Conservation (phyloP, 2,113 vertebrate species). For the Misgurnus mizolepis region DNA sequence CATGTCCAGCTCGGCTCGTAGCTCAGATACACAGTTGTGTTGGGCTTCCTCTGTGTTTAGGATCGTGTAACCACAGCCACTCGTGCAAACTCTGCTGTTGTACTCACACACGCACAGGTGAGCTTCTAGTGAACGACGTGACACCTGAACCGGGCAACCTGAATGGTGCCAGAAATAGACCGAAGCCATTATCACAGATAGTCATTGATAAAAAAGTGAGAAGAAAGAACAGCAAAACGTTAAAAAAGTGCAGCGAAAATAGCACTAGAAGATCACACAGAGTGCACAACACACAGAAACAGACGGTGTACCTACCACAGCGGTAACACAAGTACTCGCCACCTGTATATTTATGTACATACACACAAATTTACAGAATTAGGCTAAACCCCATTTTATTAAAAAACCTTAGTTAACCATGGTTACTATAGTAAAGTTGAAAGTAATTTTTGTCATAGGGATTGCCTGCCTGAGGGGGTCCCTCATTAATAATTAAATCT, state of each 20-base stretch:
- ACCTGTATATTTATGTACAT: slow-evolving; percentile 58
- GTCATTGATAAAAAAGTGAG: not conserved
- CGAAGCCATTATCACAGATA: not conserved
- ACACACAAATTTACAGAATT: slow-evolving; percentile 19
- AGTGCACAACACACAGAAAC: slow-evolving; percentile 55
- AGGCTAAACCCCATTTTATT: not conserved
- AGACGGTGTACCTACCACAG: slow-evolving; percentile 71
- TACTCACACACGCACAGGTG: slow-evolving; percentile 82
- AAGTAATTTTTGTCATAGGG: too few relatives aligned
- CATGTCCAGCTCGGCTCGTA: slow-evolving; percentile 82
- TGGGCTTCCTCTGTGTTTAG: slow-evolving; percentile 75
- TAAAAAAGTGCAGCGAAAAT: not conserved
- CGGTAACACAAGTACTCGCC: slow-evolving; percentile 72
- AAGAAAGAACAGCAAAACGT: not conserved
- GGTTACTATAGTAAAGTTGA: too few relatives aligned
- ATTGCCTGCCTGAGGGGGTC: not conserved
- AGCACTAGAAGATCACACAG: slow-evolving; percentile 26
- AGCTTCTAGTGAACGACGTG: slow-evolving; percentile 75
- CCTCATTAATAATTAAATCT: slow-evolving; percentile 46
- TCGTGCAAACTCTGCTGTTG: slow-evolving; percentile 79
- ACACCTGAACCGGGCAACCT: slow-evolving; percentile 81
- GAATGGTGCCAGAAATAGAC: not conserved
- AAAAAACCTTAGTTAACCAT: too few relatives aligned
- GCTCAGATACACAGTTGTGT: slow-evolving; percentile 84
- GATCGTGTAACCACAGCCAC: slow-evolving; percentile 80